Evolutionary conservation across 2,797 vertebrate species (phyloP), one percentile per base, ranked within the genome.

Genomic region (Gymnothorax reevesii): DNA sequence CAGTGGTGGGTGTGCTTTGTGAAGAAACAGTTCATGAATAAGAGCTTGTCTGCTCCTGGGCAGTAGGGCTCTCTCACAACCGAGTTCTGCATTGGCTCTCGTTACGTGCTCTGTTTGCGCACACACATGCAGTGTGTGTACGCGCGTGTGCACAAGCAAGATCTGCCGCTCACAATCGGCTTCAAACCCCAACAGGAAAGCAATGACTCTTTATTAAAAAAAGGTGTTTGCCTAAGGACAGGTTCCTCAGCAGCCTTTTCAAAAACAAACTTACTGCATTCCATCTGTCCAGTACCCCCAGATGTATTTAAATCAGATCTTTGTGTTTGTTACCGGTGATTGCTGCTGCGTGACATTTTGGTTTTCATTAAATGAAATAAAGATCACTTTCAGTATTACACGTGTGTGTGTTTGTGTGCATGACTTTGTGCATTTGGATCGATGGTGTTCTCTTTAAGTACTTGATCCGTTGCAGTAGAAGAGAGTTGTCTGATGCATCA

Each of bases 1-100:
- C 94, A 99, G 98, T 99, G 99, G 99, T 99, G 99, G 99, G 96
- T 97, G 90, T 99, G 99, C 93, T 99, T 99, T 90, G 98, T 98
- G 94, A 99, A 99, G 96, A 98, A 93, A 92, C 99, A 99, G 93
- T 99, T 99, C 96, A 99, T 99, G 99, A 99, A 99, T 96, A 99
- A 99, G 95, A 99, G 98, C 87, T 96, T 99, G 79, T 99, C 98
- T 4, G 98, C 96, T 79, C 99, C 99, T 12, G 98, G 98, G 59
- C 98, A 99, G 92, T 99, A 93, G 97, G 87, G 75, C 73, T 64
- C 73, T 84, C 86, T 83, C 33, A 54, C 88, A 87, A 86, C 57
- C n/a, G 66, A 49, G 33, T 82, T 84, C 64, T 57, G 33, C 52
- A 64, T 60, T 55, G 20, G n/a, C 80, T 66, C 33, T 9, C 71